phyloP scores from a whole-genome alignment of 2,888 invertebrate species.

The Megalurothrips usitatus region DNA sequence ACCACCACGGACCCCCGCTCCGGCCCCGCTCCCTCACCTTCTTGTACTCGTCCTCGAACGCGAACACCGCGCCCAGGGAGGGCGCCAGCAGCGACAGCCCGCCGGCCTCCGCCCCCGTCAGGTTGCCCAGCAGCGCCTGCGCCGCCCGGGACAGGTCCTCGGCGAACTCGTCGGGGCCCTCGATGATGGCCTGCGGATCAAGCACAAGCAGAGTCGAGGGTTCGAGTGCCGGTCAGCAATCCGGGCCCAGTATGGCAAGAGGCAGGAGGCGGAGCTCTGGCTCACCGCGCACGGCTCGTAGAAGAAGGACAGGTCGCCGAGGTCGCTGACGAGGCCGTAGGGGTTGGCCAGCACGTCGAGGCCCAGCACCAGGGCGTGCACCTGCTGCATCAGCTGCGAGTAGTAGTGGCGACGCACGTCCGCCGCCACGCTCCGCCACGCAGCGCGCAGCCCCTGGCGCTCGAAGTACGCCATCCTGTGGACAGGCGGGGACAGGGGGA shows the following conservation, averaged over 20 bases:
- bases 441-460: slow-evolving; percentile 54
- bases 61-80: slow-evolving; percentile 48
- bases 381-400: slow-evolving; percentile 71
- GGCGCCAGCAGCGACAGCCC: slow-evolving; percentile 48
- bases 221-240: slow-evolving; percentile 28
- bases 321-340: slow-evolving; percentile 61
- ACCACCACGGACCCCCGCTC: background rate
- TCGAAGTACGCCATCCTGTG: slow-evolving; percentile 65
- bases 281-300: slow-evolving; percentile 61
- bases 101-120: slow-evolving; percentile 46
- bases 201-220: slow-evolving; percentile 36
- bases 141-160: slow-evolving; percentile 48
- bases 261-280: background rate
- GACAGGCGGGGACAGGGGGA: background rate
- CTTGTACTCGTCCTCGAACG: slow-evolving; percentile 51
- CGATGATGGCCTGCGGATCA: slow-evolving; percentile 45
- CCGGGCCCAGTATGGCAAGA: too few relatives aligned
- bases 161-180: slow-evolving; percentile 50
- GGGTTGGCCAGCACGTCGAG: slow-evolving; percentile 77
- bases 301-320: slow-evolving; percentile 51
- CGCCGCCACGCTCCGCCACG: slow-evolving; percentile 50
- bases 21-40: slow-evolving; percentile 42
- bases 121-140: slow-evolving; percentile 49
- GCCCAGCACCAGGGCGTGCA: slow-evolving; percentile 72
- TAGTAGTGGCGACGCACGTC: slow-evolving; percentile 62